Base-by-base conservation (phyloP, 2,888 invertebrate genomes). In the Stenchaetothrips biformis region DNA sequence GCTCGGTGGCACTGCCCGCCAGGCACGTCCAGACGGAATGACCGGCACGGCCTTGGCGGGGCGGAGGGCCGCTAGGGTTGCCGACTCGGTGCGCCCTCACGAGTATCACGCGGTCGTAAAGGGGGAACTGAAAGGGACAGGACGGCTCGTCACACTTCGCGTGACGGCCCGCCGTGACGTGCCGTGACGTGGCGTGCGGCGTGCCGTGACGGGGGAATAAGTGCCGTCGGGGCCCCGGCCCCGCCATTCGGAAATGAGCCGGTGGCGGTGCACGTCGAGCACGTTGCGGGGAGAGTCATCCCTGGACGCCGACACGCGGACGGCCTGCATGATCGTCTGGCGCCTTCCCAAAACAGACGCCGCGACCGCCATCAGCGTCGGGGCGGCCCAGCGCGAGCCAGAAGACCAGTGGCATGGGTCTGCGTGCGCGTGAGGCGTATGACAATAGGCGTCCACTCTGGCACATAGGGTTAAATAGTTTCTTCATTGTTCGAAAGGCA, bases 121-220 rank as follows among this genome's bases (percentile, higher is more conserved):
- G 16, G 59, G 13, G 37, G 37, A 37, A 37, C 37, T 37, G 37
- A 37, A 37, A 37, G 37, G 37, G 37, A 37, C 37, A 37, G 37
- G 59, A 53, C 53, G 53, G 13, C 67, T 74, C 67, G 67, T 74
- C 67, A 74, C 67, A 74, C 25, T 74, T 74, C 21, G 67, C 67
- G 67, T 74, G 67, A 74, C 67, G 4, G 37, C 37, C 37, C 37
- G 37, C 37, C 37, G 67, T 16, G 53, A 18, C 13, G 53, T 18
- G 53, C 13, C 16, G 53, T 18, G 67, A 8, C 67, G 25, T 74
- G 67, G 67, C 67, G 67, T 74, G 67, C 8, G 67, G 67, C 67
- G 67, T 74, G 67, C 8, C 21, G 67, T 74, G 67, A 74, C 67
- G 67, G 11, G 25, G 67, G 67, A 74, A 25, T 74, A 74, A 74